phyloP scores from a whole-genome alignment of 2,797 vertebrate genomes.

The Lophius americanus region DNA sequence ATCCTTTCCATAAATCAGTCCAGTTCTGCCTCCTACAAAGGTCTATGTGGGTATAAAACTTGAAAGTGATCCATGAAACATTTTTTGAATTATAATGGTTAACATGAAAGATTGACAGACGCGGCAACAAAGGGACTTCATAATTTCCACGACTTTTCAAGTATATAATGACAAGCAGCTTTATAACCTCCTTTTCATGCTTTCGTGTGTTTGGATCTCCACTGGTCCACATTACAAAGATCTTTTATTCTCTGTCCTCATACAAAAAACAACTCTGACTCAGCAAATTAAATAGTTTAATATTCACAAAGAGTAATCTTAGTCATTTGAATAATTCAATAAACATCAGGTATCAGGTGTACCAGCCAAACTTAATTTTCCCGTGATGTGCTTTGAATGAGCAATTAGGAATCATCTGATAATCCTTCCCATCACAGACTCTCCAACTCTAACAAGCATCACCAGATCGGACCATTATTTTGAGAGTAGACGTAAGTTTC shows the following conservation, averaged over 20 bases:
- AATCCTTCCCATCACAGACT: conserved; percentile 14
- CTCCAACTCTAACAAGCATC: neutral
- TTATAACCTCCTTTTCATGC: too few species aligned
- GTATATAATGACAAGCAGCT: too few species aligned
- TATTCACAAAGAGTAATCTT: conserved; percentile 3
- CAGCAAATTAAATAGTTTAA: neutral
- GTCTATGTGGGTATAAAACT: too few species aligned
- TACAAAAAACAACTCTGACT: neutral
- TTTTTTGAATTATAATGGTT: too few species aligned
- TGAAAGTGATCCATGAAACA: too few species aligned
- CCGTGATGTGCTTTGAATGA: conserved; percentile 49
- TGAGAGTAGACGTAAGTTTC: conserved; percentile 17
- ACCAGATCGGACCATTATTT: conserved; percentile 34
- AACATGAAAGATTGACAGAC: too few species aligned
- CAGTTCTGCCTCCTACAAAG: too few species aligned
- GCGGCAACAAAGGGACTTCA: too few species aligned
- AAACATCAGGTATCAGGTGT: conserved; percentile 45
- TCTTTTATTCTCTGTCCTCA: neutral
- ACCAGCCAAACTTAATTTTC: neutral
- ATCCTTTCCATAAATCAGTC: too few species aligned
- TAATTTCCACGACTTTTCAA: too few species aligned
- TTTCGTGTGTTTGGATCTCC: neutral
- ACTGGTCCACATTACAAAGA: neutral
- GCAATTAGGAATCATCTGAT: conserved; percentile 49
- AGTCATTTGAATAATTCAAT: conserved; percentile 25